Conservation (phyloP, 2,888 invertebrate genomes). For the Myopa testacea region DNA sequence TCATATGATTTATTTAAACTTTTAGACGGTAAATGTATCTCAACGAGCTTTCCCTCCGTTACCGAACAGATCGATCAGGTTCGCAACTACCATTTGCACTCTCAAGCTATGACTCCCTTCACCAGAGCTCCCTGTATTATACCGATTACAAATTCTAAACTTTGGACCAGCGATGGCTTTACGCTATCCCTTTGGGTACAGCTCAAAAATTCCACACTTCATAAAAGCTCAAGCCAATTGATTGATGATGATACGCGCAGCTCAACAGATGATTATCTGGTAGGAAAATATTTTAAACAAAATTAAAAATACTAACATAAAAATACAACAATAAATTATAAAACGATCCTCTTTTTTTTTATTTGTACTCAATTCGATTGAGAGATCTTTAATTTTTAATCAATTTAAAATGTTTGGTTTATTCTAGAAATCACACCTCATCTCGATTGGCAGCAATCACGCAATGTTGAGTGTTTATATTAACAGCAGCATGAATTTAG, state of each 20-base stretch:
- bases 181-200: slow-evolving; percentile 66
- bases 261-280: slow-evolving; percentile 58
- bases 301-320: no score
- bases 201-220: slow-evolving; percentile 56
- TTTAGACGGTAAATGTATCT: slow-evolving; percentile 60
- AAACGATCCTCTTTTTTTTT: background rate
- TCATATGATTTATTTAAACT: background rate
- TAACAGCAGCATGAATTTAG: slow-evolving; percentile 60
- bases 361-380: background rate
- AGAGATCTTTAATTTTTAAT: slow-evolving; percentile 1
- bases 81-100: slow-evolving; percentile 60
- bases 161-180: slow-evolving; percentile 64
- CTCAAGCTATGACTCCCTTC: slow-evolving; percentile 61
- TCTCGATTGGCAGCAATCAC: slow-evolving; percentile 66
- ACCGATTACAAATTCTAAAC: slow-evolving; percentile 61
- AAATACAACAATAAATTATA: background rate
- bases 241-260: slow-evolving; percentile 62
- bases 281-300: slow-evolving; percentile 43
- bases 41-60: slow-evolving; percentile 57
- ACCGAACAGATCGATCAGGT: slow-evolving; percentile 63
- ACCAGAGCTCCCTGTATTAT: slow-evolving; percentile 64
- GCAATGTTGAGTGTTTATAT: slow-evolving; percentile 65
- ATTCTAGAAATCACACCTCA: slow-evolving; percentile 62
- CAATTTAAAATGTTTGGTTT: background rate
- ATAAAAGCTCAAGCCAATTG: slow-evolving; percentile 57